phyloP scores from a whole-genome alignment of 2,113 vertebrate species.

The Maylandia zebra region DNA sequence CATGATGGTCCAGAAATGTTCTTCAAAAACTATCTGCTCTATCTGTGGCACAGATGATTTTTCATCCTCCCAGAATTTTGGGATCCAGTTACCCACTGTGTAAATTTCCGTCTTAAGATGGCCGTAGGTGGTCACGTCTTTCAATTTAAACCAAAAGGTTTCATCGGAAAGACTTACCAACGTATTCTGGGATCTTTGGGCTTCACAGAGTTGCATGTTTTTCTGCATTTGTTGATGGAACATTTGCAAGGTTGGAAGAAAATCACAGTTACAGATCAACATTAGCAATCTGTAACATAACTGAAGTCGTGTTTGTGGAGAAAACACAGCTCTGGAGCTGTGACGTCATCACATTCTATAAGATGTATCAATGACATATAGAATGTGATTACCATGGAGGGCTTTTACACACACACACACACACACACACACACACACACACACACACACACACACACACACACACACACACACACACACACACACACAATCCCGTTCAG shows the following conservation, averaged over 20 bases:
- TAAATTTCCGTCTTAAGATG: background rate
- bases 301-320: background rate
- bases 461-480: too few relatives aligned
- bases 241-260: background rate
- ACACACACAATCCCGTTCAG: background rate
- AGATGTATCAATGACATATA: background rate
- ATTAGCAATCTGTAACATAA: background rate
- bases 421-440: background rate
- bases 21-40: background rate
- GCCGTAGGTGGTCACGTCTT: background rate
- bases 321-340: background rate
- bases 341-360: background rate
- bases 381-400: background rate
- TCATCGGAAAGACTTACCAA: background rate
- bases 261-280: background rate
- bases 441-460: background rate
- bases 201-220: background rate
- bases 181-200: background rate
- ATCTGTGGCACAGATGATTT: background rate
- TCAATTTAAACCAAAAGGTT: background rate
- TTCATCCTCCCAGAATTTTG: background rate
- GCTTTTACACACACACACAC: background rate
- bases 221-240: background rate
- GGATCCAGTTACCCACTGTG: background rate
- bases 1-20: background rate